These are phyloP conservation scores for Dicranocentrus wangi DNA, from an alignment of 2,888 invertebrate species.

Conservation along the genomic window DNA sequence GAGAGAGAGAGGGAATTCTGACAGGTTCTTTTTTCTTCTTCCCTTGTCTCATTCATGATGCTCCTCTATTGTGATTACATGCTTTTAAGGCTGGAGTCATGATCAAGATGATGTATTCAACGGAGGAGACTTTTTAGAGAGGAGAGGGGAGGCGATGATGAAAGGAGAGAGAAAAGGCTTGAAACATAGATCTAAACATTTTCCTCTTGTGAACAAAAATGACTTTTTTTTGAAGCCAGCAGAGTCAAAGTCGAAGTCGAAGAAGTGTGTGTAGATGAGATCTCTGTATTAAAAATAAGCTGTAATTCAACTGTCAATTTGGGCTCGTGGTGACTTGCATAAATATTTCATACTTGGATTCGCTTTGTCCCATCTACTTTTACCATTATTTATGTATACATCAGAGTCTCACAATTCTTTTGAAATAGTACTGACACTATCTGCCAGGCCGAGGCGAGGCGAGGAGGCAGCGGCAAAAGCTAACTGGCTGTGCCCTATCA, in stretches of 20 bases:
- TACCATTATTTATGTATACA: slow-evolving; percentile 28
- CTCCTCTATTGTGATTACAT: slow-evolving; percentile 25
- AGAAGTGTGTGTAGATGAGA: slow-evolving; percentile 17
- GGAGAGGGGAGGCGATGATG: slow-evolving; percentile 14
- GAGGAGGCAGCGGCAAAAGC: neutral
- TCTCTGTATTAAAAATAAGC: slow-evolving; percentile 52
- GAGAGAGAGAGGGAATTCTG: slow-evolving; percentile 28
- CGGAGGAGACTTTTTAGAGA: neutral
- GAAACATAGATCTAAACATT: slow-evolving; percentile 56
- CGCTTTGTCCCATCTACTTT: neutral
- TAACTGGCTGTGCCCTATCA: too few species aligned
- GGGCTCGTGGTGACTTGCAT: slow-evolving; percentile 62
- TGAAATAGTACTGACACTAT: slow-evolving; percentile 55
- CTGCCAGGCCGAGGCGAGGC: neutral
- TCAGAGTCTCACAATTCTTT: slow-evolving; percentile 28
- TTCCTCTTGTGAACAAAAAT: slow-evolving; percentile 37
- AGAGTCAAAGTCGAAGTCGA: too few species aligned
- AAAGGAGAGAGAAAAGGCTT: slow-evolving; percentile 14
- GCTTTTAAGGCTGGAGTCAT: slow-evolving; percentile 39
- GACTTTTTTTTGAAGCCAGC: too few species aligned
- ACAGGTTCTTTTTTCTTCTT: slow-evolving; percentile 52
- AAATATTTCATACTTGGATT: slow-evolving; percentile 42
- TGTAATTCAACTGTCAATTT: slow-evolving; percentile 64
- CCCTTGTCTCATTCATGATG: slow-evolving; percentile 35
- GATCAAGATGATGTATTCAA: slow-evolving; percentile 8